Evolutionary conservation across 2,888 invertebrate species (phyloP), one percentile per base, ranked within the genome.

Genomic region (Ennomos fuscantarius): DNA sequence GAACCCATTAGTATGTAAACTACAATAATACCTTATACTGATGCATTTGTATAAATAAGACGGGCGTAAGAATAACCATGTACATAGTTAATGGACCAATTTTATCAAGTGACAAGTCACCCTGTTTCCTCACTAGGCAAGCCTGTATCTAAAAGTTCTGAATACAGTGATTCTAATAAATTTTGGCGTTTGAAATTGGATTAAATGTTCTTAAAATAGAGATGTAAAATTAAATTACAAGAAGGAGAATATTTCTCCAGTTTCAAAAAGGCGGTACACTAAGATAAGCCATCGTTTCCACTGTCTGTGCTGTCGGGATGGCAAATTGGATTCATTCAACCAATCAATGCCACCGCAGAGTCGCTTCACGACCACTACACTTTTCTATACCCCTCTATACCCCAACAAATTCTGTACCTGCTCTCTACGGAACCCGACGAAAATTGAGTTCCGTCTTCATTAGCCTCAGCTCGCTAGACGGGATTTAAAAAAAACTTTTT

Each of bases 371-470:
- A 62, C 68, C 60, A 65, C 69, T 64, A 63, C 70, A 62, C 68
- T 68, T 65, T 72, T 66, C 64, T 70, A 69, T 71, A 68, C 68
- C 66, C 65, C 63, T 62, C 63, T 41, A 40, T 40, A 42, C 15
- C 55, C 68, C 59, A 62, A 64, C 58, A 62, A 62, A 62, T 63
- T 63, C 55, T 57, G 50, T 61, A 65, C 65, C 68, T 67, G 65
- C 61, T 62, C 62, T 67, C 62, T 46, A 62, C 65, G 65, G 73
- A 72, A 74, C 74, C 70, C 72, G 68, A 56, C 55, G 66, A 69
- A 86, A 88, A 89, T 87, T 80, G 82, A 85, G 86, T 88, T 85
- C 81, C 74, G 74, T 81, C 81, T 87, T 90, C 87, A 90, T 89
- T 89, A 89, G 84, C 81, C 73, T 75, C 72, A 70, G 74, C 78